Percentiles rank a stretch among this genome's conserved stretches.
Evolutionary conservation across 2,113 vertebrate genomes (phyloP).

Genomic region (Bubo blakistoni): DNA sequence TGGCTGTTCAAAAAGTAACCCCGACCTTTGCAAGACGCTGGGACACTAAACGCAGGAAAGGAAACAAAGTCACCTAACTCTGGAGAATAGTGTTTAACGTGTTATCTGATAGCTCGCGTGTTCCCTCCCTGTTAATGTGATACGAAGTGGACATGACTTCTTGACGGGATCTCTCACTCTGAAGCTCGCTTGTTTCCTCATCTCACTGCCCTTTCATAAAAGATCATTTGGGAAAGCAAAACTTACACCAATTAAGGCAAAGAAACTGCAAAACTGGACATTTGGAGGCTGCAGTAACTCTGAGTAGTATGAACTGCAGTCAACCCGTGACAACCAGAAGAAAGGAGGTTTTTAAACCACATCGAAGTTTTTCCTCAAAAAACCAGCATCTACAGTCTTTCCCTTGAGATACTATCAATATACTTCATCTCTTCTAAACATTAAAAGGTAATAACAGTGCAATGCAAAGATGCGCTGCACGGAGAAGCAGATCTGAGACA

Average conservation of each 20-base stretch:
- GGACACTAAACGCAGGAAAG: background rate
- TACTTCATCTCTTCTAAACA: background rate
- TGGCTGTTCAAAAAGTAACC: background rate
- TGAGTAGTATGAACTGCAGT: background rate
- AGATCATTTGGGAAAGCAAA: conserved; percentile 20
- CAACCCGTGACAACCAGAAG: background rate
- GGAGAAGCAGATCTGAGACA: conserved; percentile 34
- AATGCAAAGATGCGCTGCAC: background rate
- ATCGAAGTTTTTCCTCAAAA: background rate
- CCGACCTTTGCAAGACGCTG: background rate
- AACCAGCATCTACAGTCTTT: background rate
- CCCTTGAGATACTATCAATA: background rate
- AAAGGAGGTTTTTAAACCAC: background rate
- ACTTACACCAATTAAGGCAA: background rate
- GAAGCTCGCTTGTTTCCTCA: background rate
- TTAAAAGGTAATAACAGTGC: background rate
- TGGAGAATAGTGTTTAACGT: background rate
- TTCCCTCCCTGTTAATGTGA: background rate
- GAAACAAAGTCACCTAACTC: conserved; percentile 35
- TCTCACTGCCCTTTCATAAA: background rate
- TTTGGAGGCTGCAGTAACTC: background rate
- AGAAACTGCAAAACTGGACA: background rate
- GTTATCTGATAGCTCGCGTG: background rate
- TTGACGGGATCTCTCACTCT: background rate
- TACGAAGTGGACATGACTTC: background rate